phyloP scores from a whole-genome alignment of 2,113 vertebrate genomes.

The Lontra canadensis region DNA sequence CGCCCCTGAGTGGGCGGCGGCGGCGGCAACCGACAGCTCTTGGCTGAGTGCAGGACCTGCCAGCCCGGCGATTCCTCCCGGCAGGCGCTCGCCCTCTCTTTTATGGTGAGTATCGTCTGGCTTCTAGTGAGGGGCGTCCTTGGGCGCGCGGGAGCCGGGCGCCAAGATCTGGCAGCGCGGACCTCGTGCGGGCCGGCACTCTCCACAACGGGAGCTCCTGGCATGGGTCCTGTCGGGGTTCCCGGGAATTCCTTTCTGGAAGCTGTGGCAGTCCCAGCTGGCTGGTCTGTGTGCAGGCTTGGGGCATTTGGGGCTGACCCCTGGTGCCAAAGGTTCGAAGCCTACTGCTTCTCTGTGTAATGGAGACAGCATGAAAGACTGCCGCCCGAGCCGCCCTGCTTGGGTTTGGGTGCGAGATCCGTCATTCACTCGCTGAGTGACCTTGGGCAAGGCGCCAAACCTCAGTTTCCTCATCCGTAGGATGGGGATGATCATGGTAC shows the following conservation, averaged over 20 bases:
- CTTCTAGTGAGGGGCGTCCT: not conserved
- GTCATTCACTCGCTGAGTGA: constrained; percentile 25
- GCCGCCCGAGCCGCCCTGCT: not conserved
- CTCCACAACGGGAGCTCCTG: not conserved
- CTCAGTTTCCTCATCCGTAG: constrained; percentile 43
- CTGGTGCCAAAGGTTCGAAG: not conserved
- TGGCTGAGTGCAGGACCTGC: constrained; percentile 22
- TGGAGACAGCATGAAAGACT: not conserved
- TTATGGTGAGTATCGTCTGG: constrained; percentile 73
- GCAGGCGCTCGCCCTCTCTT: constrained; percentile 61
- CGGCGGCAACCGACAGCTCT: constrained; percentile 3
- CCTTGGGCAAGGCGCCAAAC: constrained; percentile 54
- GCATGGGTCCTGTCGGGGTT: not conserved
- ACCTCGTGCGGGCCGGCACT: not conserved
- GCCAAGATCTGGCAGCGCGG: not conserved
- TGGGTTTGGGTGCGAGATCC: constrained; percentile 6
- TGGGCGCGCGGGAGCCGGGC: not conserved
- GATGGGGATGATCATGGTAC: not conserved
- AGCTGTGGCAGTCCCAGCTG: not conserved
- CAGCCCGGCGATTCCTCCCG: constrained; percentile 45
- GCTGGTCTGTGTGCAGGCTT: not conserved
- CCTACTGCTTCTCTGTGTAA: not conserved
- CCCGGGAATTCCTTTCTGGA: not conserved
- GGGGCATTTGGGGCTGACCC: not conserved
- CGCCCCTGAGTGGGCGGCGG: constrained; percentile 67